Evolutionary conservation across 2,797 vertebrate genomes (phyloP).

Genomic region (Tenualosa ilisha): DNA sequence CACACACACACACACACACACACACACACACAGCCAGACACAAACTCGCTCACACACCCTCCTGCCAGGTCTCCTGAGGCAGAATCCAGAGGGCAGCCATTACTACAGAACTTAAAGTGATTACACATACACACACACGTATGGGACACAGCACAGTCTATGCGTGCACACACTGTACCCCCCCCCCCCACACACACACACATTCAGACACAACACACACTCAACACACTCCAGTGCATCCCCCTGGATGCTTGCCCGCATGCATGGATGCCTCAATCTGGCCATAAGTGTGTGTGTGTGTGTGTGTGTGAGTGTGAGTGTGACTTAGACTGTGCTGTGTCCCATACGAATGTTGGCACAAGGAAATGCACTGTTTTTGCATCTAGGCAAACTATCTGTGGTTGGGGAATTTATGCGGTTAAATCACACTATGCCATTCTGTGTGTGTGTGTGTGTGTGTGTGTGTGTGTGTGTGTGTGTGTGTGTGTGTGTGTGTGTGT

Average conservation of each 20-base stretch:
- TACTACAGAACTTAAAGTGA: conserved; percentile 30
- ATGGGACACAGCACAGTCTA: not conserved
- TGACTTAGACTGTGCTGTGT: not conserved
- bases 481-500: not conserved
- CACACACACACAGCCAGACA: not conserved
- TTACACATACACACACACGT: conserved; percentile 21
- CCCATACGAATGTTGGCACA: not conserved
- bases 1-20: conserved; percentile 22
- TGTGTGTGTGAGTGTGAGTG: not conserved
- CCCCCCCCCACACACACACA: not conserved
- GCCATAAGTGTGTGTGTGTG: conserved; percentile 9
- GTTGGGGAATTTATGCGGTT: not conserved
- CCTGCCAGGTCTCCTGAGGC: not conserved
- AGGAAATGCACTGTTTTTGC: not conserved
- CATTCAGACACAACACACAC: not conserved
- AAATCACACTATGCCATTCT: not conserved
- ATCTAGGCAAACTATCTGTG: not conserved
- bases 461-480: not conserved
- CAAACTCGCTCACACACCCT: not conserved
- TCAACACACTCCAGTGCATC: not conserved
- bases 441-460: not conserved
- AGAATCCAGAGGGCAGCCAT: conserved; percentile 32
- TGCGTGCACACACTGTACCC: not conserved
- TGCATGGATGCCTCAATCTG: not conserved
- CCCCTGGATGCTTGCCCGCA: not conserved